Evolutionary conservation across 2,113 vertebrate species (phyloP).

Genomic region (Isichthys henryi): DNA sequence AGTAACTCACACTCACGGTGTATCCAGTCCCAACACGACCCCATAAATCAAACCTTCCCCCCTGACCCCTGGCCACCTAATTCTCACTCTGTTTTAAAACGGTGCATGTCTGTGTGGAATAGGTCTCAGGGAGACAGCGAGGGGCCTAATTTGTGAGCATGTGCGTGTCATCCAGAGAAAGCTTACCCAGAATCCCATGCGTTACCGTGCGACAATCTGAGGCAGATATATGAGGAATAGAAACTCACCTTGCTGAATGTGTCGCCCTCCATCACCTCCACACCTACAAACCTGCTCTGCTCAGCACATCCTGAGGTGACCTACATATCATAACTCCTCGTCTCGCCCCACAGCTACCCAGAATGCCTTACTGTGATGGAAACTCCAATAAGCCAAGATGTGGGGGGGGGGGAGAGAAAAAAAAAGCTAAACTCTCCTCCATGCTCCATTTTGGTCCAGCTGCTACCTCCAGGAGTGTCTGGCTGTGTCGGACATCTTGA

Average conservation of each 20-base stretch:
- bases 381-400: background rate
- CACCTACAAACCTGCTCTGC: conserved; percentile 10
- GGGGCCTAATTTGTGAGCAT: background rate
- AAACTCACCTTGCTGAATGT: background rate
- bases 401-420: too few relatives aligned
- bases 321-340: conserved; percentile 1
- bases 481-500: background rate
- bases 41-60: conserved; percentile 6
- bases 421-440: background rate
- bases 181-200: background rate
- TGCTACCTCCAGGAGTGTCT: background rate
- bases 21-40: background rate
- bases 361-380: background rate
- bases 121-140: background rate
- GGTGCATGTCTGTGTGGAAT: background rate
- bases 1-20: background rate
- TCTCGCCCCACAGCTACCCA: background rate
- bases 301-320: conserved; percentile 22
- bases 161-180: background rate
- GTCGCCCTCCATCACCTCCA: conserved; percentile 1
- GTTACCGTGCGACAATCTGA: background rate
- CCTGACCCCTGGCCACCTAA: background rate
- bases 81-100: background rate
- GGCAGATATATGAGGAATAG: background rate
- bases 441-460: background rate